These are phyloP conservation scores for Centruroides sculpturatus DNA, from an alignment of 1,140 invertebrate species.

Conservation along the genomic window DNA sequence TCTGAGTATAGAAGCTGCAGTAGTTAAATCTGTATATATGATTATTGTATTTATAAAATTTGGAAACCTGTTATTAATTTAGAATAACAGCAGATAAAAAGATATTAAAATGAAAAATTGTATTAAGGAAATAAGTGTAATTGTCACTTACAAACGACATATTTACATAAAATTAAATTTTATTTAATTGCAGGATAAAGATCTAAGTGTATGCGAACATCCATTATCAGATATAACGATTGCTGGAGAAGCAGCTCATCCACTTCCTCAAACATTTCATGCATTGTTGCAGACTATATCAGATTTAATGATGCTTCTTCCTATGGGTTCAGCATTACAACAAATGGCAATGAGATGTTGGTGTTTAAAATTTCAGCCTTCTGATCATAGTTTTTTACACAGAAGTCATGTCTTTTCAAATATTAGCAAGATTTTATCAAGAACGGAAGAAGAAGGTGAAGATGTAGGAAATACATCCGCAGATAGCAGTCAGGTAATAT, in stretches of 20 bases:
- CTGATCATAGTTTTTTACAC: constrained; percentile 88
- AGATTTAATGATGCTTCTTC: constrained; percentile 78
- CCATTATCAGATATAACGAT: constrained; percentile 63
- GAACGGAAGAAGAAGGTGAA: constrained; percentile 58
- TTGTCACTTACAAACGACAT: too few relatives aligned
- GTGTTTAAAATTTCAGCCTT: constrained; percentile 70
- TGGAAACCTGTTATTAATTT: too few relatives aligned
- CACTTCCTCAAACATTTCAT: constrained; percentile 70
- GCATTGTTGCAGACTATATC: constrained; percentile 77
- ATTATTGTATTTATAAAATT: too few relatives aligned
- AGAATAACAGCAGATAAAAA: too few relatives aligned
- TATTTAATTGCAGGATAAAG: constrained; percentile 16
- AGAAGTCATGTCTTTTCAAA: constrained; percentile 86
- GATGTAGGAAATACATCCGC: not conserved
- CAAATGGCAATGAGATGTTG: constrained; percentile 88
- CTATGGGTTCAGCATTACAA: constrained; percentile 68
- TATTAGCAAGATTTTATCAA: constrained; percentile 87
- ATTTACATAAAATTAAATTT: not conserved
- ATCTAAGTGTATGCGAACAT: constrained; percentile 52
- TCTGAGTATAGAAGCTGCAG: too few relatives aligned
- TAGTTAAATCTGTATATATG: too few relatives aligned
- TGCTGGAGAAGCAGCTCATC: constrained; percentile 60
- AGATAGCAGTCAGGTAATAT: constrained; percentile 2
- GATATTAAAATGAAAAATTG: too few relatives aligned
- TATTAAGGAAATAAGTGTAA: too few relatives aligned